These are phyloP conservation scores for Eupristina koningsbergeri DNA, from an alignment of 1,140 invertebrate genomes.

Conservation along the genomic window DNA sequence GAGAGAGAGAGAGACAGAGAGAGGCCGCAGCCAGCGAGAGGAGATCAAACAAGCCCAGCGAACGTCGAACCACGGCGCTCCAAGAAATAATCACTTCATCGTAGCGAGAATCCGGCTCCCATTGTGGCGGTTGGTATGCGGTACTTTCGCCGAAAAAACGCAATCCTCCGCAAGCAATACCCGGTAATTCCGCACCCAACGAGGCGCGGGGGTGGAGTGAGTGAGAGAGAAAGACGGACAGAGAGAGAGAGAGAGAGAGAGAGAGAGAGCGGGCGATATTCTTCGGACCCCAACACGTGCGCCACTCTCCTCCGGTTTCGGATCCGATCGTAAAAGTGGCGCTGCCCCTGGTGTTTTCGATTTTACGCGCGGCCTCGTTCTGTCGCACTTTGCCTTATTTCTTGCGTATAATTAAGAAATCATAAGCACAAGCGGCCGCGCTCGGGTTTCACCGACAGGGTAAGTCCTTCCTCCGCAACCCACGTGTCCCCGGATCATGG, in stretches of 20 bases:
- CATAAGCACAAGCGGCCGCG: slow-evolving; percentile 3
- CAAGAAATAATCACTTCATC: slow-evolving; percentile 54
- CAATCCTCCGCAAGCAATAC: no score
- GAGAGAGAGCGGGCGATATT: no score
- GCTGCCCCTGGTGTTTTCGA: not conserved
- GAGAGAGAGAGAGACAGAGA: not conserved
- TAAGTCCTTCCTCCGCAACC: not conserved
- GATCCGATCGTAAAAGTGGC: not conserved
- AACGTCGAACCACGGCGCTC: not conserved
- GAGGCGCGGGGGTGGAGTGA: no score
- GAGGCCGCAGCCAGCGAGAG: not conserved
- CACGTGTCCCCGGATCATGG: not conserved
- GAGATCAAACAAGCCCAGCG: not conserved
- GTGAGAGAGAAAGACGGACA: no score
- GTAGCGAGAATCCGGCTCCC: slow-evolving; percentile 32
- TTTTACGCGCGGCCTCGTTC: not conserved
- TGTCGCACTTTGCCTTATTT: not conserved
- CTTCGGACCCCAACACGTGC: no score
- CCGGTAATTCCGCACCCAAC: no score
- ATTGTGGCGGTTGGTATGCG: no score
- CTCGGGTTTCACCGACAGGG: no score
- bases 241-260: no score
- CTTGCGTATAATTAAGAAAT: not conserved
- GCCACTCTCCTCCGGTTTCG: no score
- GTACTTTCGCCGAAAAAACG: not conserved